Percentiles rank a stretch among this genome's conserved stretches.
Conservation (phyloP, 2,113 vertebrate species). For the Sinocyclocheilus anophthalmus region DNA sequence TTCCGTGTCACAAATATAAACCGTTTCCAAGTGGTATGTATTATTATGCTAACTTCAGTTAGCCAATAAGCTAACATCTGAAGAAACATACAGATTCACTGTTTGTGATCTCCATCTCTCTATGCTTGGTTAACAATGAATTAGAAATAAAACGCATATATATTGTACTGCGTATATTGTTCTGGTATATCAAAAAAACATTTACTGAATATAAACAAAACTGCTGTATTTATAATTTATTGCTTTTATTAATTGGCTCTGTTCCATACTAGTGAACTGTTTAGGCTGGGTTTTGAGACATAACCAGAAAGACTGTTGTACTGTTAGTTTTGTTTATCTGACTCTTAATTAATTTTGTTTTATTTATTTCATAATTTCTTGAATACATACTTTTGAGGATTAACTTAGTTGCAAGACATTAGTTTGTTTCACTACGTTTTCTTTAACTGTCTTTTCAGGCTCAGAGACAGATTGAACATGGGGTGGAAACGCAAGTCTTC, state of each 20-base stretch:
- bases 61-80: conserved; percentile 11
- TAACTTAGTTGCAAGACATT: background rate
- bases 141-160: background rate
- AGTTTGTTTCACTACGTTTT: background rate
- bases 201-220: background rate
- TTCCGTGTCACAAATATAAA: background rate
- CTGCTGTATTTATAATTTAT: background rate
- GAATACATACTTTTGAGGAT: background rate
- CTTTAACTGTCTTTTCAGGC: conserved; percentile 14
- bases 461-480: conserved; percentile 64
- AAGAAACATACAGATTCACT: background rate
- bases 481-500: conserved; percentile 73
- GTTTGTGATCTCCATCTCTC: background rate
- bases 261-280: background rate
- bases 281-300: background rate
- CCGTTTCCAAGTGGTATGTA: background rate
- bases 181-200: background rate
- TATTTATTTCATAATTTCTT: background rate
- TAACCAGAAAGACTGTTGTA: background rate
- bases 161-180: background rate
- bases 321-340: background rate
- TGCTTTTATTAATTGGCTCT: background rate
- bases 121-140: background rate
- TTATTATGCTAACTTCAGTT: conserved; percentile 10
- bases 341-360: background rate